Conservation (phyloP, 2,113 vertebrate genomes). For the Stigmatopora nigra region DNA sequence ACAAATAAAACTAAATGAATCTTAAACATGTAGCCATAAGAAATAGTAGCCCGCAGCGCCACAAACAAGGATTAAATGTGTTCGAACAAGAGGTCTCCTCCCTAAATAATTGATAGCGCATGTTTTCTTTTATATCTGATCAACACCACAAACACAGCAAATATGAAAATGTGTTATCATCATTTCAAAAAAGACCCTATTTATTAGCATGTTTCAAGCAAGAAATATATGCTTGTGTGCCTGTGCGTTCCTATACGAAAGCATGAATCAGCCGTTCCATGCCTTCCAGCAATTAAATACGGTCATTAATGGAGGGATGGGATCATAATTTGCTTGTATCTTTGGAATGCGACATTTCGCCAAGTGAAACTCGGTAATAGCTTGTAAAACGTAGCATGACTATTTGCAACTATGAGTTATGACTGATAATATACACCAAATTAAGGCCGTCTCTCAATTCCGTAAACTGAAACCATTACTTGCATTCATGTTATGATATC, state of each 20-base stretch:
- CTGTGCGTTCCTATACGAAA: conserved; percentile 2
- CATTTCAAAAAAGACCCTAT: conserved; percentile 6
- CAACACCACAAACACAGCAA: neutral
- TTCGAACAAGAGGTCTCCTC: conserved; percentile 30
- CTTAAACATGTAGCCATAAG: conserved; percentile 29
- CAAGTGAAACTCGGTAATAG: conserved; percentile 60
- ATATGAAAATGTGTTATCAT: conserved; percentile 2
- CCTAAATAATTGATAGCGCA: conserved; percentile 29
- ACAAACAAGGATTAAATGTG: conserved; percentile 42
- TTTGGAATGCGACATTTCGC: conserved; percentile 56
- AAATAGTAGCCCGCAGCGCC: conserved; percentile 32
- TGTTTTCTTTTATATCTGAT: conserved; percentile 1
- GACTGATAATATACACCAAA: conserved; percentile 51
- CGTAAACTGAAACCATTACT: conserved; percentile 67
- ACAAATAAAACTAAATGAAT: conserved; percentile 33
- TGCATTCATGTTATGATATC: conserved; percentile 55
- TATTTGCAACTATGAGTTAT: conserved; percentile 59
- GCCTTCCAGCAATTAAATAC: conserved; percentile 47
- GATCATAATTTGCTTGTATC: conserved; percentile 67
- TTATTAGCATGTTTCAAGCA: conserved; percentile 32
- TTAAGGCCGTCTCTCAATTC: conserved; percentile 58
- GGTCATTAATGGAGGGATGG: conserved; percentile 60
- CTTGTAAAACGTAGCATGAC: conserved; percentile 68
- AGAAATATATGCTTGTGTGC: conserved; percentile 14
- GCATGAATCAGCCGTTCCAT: conserved; percentile 33